Base-by-base conservation (phyloP, 2,888 invertebrate genomes). In the Microplitis manilae region DNA sequence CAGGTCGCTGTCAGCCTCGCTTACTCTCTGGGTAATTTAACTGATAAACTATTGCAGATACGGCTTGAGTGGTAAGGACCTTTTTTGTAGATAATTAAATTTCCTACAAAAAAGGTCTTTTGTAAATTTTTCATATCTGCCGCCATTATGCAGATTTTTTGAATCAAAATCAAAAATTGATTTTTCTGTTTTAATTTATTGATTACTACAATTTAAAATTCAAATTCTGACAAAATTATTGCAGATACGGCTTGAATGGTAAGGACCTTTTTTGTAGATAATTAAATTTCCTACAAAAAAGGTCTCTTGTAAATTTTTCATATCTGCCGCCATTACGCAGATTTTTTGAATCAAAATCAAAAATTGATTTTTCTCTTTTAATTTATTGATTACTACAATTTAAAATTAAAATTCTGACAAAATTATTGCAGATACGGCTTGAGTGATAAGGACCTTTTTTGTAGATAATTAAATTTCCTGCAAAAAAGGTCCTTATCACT, bases 1-100 rank as follows among this genome's bases (percentile, higher is more conserved):
- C 96, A 96, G 90, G 93, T 94, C 15, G 94, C 96, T 5, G 95
- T 96, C 67, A 94, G 96, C 83, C 90, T 96, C 69, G 96, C 96
- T 30, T 96, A 96, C 87, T 94, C 94, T 41, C 89, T 96, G 68
- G 95, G 95, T 94, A 90, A 83, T 9, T 17, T 38, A 17, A 9
- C 20, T 38, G 30, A 30, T 4, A 30, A 30, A 30, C 30, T 30
- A 30, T 30, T 30, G 30, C 30, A 30, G 30, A 30, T 30, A 30
- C 30, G 30, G 30, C 30, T 15, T 8, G n/a, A 39, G 69, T 39
- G 61, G 68, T 59, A 30, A 9, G 13, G 9, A 50, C 9, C 9
- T 50, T 64, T 70, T 50, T 13, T 50, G 50, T 50, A 50, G 50
- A 50, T 8, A 2, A 13, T 8, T 1, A 9, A 62, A 15, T 68